Base-by-base conservation (phyloP, 2,113 vertebrate species). In the Hylia prasina region DNA sequence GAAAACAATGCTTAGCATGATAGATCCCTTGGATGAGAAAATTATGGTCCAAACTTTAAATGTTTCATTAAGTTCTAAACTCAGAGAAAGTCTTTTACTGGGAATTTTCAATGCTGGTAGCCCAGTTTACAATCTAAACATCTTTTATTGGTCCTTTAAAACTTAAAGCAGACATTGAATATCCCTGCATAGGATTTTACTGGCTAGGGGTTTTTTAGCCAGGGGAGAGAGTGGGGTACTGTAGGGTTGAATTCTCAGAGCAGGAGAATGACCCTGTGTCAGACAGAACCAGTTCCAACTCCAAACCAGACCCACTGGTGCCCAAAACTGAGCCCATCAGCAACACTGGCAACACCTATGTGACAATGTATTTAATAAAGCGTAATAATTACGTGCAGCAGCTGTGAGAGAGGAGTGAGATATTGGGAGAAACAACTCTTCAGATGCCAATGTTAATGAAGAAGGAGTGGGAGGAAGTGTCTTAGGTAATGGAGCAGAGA, bases 341-440 rank as follows among this genome's bases (percentile, higher is more conserved):
- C 3, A 3, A 3, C 33, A 24, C 2, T 42, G 11, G 11, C 53
- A 63, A 75, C 0, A 0, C 3, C 6, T n/a, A 11, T 22, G 10
- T 57, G 40, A 48, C 24, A 64, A 54, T 0, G 1, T 28, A 19
- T 39, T 56, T 57, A 39, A 56, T 33, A 70, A 56, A 77, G 28
- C 1, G 5, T 23, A 58, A 73, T 68, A 71, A 53, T 39, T 4
- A 10, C n/a, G 20, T 35, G 9, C 30, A 84, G 23, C 16, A 83
- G 6, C 23, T 80, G 33, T 66, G 68, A 81, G 30, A 82, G 18
- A 50, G 4, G 20, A 48, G 11, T 61, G 63, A 76, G 25, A 61
- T n/a, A 47, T 53, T 22, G 27, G 40, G 15, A 16, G 21, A 57
- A 87, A 56, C 2, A 56, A 11, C 13, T 2, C 20, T 53, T 51